A percentile compares a stretch with the other conserved stretches of the same genome.
phyloP scores from a whole-genome alignment of 1,140 invertebrate species.

The Zophobas atratus region DNA sequence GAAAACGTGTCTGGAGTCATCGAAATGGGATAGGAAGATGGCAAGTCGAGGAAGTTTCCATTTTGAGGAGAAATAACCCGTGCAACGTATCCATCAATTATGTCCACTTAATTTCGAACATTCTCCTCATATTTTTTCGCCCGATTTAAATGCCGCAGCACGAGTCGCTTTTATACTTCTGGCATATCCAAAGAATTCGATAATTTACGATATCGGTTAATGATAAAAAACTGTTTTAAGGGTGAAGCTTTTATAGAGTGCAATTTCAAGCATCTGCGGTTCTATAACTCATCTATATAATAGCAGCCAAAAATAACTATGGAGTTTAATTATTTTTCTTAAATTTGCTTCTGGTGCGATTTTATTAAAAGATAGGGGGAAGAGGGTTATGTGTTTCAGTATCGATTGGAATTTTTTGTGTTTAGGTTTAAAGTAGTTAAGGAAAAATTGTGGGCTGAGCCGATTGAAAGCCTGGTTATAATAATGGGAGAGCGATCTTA shows the following conservation, averaged over 20 bases:
- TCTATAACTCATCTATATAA: constrained; percentile 30
- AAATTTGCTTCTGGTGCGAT: constrained; percentile 10
- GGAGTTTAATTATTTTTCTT: constrained; percentile 23
- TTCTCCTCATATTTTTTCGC: background rate
- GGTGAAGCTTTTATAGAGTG: background rate
- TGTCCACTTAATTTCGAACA: constrained; percentile 4
- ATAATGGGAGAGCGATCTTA: constrained; percentile 24
- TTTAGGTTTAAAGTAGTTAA: constrained; percentile 5
- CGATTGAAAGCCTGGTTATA: constrained; percentile 19
- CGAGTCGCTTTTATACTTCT: constrained; percentile 3
- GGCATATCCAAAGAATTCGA: constrained; percentile 11
- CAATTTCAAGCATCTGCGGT: constrained; percentile 29
- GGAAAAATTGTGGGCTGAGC: constrained; percentile 25
- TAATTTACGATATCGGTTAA: constrained; percentile 19
- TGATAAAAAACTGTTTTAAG: constrained; percentile 21
- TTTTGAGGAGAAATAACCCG: constrained; percentile 3
- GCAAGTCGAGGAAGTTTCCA: constrained; percentile 7
- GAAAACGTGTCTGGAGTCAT: constrained; percentile 27
- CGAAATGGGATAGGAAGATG: constrained; percentile 20
- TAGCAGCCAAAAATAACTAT: background rate
- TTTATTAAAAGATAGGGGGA: constrained; percentile 12
- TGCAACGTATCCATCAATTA: constrained; percentile 37
- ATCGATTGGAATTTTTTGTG: background rate
- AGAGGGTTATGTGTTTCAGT: background rate
- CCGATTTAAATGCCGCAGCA: constrained; percentile 6